A percentile compares a stretch with the other conserved stretches of the same genome.
Conservation (phyloP, 2,888 invertebrate species). For the Eudiplozoon nipponicum region DNA sequence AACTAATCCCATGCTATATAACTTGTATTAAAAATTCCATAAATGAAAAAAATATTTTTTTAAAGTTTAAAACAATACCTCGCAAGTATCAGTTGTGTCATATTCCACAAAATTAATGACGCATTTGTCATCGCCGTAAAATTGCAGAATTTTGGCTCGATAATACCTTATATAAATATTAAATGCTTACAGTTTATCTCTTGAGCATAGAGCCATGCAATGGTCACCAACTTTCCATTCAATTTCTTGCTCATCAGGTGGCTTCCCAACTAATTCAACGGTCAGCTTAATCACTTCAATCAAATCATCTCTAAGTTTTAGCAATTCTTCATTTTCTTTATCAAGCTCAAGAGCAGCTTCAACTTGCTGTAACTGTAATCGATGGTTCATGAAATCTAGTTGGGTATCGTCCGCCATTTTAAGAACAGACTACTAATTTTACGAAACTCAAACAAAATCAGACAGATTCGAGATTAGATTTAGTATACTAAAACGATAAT, state of each 20-base stretch:
- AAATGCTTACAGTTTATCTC: conserved; percentile 10
- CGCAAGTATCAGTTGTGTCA: neutral
- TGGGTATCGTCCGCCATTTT: too few relatives aligned
- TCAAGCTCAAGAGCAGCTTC: conserved; percentile 14
- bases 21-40: too few relatives aligned
- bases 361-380: too few relatives aligned
- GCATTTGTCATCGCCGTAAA: neutral
- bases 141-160: neutral
- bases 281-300: conserved; percentile 16
- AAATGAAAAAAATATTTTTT: neutral
- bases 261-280: conserved; percentile 8
- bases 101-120: neutral
- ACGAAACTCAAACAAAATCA: too few relatives aligned
- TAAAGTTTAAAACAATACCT: neutral
- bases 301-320: conserved; percentile 11
- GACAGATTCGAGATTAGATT: too few relatives aligned
- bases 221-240: conserved; percentile 14
- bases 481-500: too few relatives aligned
- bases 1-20: too few relatives aligned
- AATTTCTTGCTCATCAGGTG: conserved; percentile 6
- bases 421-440: too few relatives aligned
- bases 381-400: too few relatives aligned
- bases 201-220: conserved; percentile 13
- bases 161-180: neutral
- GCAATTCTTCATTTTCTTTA: conserved; percentile 14